Evolutionary conservation across 2,113 vertebrate species (phyloP), one percentile per base, ranked within the genome.

Genomic region (Rhabdomys dilectus): DNA sequence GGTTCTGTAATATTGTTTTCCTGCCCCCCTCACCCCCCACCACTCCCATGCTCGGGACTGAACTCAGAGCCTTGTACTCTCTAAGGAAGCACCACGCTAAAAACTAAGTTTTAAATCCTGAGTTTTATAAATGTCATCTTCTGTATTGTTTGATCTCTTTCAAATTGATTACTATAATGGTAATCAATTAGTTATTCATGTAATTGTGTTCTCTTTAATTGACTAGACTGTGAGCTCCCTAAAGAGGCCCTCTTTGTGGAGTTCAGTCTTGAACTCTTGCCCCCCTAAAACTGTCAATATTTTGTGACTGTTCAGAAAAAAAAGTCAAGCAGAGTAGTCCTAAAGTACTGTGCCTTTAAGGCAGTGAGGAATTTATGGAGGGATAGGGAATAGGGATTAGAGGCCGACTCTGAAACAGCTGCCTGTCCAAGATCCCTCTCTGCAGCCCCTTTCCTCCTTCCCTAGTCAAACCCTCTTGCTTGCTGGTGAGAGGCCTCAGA

Each of bases 271-370:
- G 36, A 93, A 62, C 39, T 92, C 36, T 60, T 94, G 81, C 39
- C 78, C 39, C 51, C 22, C 11, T 51, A 81, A 34, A 56, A 51
- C 26, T 39, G 17, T 75, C n/a, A 17, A 72, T 9, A 22, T 15
- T 93, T 88, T 66, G 81, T 42, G 34, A 53, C 31, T 51, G n/a
- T 45, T 90, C 21, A 10, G 72, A 81, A 34, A 16, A 66, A 31
- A 91, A 93, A 88, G 60, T 66, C 34, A 1, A 91, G 68, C 51
- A 2, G 56, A 90, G 39, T 36, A 42, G 11, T 78, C 12, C 24
- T 68, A 51, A 73, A 94, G 90, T 88, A 88, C 96, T 95, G 84
- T 90, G 89, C 87, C 97, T 98, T 97, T 97, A 98, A 97, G 89
- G 62, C 62, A 36, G 78, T 56, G 91, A 96, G 92, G 45, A n/a